Evolutionary conservation across 2,888 invertebrate species (phyloP).

Genomic region (Lymantria monacha): DNA sequence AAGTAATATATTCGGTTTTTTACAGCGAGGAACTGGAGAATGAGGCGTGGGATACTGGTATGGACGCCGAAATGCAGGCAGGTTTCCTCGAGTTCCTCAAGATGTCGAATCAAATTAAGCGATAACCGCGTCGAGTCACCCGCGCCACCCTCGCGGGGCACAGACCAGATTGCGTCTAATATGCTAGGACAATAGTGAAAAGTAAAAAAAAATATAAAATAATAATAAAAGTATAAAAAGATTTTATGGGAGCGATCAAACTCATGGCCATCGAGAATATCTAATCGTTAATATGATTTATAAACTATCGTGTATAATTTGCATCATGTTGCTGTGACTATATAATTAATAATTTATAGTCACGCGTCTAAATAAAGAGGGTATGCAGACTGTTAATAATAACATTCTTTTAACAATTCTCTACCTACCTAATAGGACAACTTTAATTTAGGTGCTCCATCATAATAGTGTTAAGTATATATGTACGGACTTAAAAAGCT

Average conservation of each 20-base stretch:
- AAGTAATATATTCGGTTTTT: slow-evolving; percentile 2
- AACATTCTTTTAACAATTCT: slow-evolving; percentile 26
- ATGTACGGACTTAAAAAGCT: slow-evolving; percentile 47
- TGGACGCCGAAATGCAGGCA: slow-evolving; percentile 78
- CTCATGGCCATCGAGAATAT: slow-evolving; percentile 28
- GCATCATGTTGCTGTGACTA: slow-evolving; percentile 17
- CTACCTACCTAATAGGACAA: slow-evolving; percentile 25
- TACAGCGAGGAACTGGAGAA: slow-evolving; percentile 74
- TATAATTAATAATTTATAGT: slow-evolving; percentile 2
- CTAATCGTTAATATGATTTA: slow-evolving; percentile 31
- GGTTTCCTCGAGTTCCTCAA: slow-evolving; percentile 79
- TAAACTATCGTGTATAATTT: slow-evolving; percentile 22
- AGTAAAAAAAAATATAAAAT: slow-evolving; percentile 68
- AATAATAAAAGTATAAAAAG: slow-evolving; percentile 68
- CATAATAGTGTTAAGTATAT: slow-evolving; percentile 45
- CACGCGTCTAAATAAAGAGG: slow-evolving; percentile 10
- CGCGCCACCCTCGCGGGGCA: slow-evolving; percentile 46
- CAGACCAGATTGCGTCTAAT: slow-evolving; percentile 59
- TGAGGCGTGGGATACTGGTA: slow-evolving; percentile 78
- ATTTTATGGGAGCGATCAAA: slow-evolving; percentile 46
- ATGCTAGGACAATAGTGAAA: slow-evolving; percentile 54
- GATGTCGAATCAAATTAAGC: slow-evolving; percentile 79
- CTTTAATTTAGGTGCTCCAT: slow-evolving; percentile 51
- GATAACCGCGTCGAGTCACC: slow-evolving; percentile 59
- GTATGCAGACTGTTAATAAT: slow-evolving; percentile 26